Evolutionary conservation across 2,113 vertebrate genomes (phyloP), one percentile per base, ranked within the genome.

Genomic region (Oxyruncus cristatus): DNA sequence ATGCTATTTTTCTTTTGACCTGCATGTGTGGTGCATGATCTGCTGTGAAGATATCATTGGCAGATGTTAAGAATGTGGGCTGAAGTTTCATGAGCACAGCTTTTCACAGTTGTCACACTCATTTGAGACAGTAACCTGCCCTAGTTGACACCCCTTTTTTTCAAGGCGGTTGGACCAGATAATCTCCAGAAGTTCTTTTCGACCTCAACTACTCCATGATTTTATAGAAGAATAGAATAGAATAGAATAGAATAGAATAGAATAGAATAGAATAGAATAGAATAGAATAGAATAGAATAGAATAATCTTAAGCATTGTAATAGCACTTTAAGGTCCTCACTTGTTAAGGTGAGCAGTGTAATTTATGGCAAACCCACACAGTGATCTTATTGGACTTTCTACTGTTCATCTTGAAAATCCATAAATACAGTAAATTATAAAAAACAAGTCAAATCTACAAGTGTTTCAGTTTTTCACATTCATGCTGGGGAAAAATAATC

Each of bases 321-420:
- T 49, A 97, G 79, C 83, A 79, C 93, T 97, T 97, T 82, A 67
- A 97, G 95, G 97, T 98, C 94, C 96, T 97, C 80, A 85, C 92
- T 96, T 95, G 58, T 88, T 97, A 97, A 97, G 97, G 98, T 95
- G 97, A 98, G 97, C 97, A 98, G 97, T 98, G 96, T 97, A 96
- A 97, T 79, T 90, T 85, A 91, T 95, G 91, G 58, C 85, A 96
- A 97, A 96, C 83, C 73, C 93, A 96, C 82, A 92, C 97, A 98
- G 98, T 97, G 97, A 98, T 98, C 97, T 98, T 98, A 97, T 95
- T 96, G 97, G 97, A 98, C 83, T 96, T 97, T 97, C 95, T 98
- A 96, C 26, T 98, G 96, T 99, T 99, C 98, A 98, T 98, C 18
- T 41, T 56, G 28, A 56, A 56, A 74, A 65, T n/a, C 81, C 89